phyloP scores from a whole-genome alignment of 2,888 invertebrate genomes.

The Monochamus alternatus region DNA sequence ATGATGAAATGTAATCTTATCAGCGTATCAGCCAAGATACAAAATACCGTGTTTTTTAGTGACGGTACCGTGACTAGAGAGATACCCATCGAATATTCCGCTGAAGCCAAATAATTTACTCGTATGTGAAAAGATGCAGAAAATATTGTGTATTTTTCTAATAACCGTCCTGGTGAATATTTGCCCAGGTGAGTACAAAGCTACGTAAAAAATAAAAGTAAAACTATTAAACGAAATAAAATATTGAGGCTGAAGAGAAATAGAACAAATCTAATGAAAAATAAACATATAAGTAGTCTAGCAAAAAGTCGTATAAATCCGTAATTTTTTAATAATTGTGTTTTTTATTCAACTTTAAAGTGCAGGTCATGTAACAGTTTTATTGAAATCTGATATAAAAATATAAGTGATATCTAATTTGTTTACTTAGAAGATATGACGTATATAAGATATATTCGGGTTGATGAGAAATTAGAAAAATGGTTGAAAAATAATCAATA shows the following conservation, averaged over 20 bases:
- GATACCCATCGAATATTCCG: not conserved
- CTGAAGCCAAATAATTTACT: not conserved
- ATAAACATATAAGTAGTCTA: too few relatives aligned
- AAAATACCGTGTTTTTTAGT: not conserved
- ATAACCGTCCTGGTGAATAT: not conserved
- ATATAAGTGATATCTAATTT: too few relatives aligned
- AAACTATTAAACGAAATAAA: not conserved
- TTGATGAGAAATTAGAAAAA: too few relatives aligned
- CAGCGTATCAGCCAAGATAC: slow-evolving; percentile 19
- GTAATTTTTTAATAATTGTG: not conserved
- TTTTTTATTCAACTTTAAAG: not conserved
- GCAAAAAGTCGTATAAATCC: too few relatives aligned
- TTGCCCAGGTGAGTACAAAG: slow-evolving; percentile 7
- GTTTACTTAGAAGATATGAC: too few relatives aligned
- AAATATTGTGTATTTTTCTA: not conserved
- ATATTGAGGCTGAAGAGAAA: too few relatives aligned
- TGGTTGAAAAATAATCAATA: too few relatives aligned
- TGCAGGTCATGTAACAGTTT: too few relatives aligned
- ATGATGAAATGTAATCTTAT: slow-evolving; percentile 23
- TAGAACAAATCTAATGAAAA: too few relatives aligned
- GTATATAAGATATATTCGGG: too few relatives aligned
- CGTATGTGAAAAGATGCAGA: not conserved
- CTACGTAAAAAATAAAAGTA: not conserved
- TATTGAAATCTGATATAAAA: too few relatives aligned
- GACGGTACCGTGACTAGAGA: not conserved